Evolutionary conservation across 2,797 vertebrate species (phyloP).

Genomic region (Lithobates pipiens): DNA sequence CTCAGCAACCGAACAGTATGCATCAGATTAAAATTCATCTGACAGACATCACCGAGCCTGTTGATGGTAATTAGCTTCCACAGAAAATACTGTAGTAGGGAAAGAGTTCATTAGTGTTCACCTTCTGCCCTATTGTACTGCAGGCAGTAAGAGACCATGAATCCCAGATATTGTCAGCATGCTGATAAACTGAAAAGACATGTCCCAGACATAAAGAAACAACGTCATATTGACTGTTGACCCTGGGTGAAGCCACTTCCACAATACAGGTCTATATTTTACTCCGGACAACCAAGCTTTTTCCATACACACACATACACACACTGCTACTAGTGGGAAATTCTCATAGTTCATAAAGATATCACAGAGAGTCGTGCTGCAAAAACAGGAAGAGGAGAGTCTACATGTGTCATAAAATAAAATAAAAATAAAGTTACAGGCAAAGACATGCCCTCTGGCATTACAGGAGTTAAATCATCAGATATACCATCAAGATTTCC

Average conservation of each 20-base stretch:
- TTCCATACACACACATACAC: neutral
- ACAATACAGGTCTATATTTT: slow-evolving; percentile 9
- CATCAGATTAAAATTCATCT: neutral
- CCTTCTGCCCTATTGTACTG: slow-evolving; percentile 46
- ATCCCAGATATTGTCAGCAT: slow-evolving; percentile 4
- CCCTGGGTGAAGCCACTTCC: neutral
- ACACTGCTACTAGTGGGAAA: slow-evolving; percentile 2
- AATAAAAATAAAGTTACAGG: slow-evolving; percentile 11
- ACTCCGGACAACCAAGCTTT: neutral
- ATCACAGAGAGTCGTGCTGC: neutral
- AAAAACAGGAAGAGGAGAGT: slow-evolving; percentile 50
- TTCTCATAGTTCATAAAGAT: slow-evolving; percentile 11
- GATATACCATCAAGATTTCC: neutral
- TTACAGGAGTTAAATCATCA: neutral
- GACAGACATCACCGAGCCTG: neutral
- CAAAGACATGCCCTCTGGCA: slow-evolving; percentile 2
- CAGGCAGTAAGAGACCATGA: slow-evolving; percentile 4
- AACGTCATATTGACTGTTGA: neutral
- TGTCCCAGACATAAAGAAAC: neutral
- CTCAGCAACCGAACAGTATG: no score
- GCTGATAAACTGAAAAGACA: neutral
- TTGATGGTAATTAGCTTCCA: neutral
- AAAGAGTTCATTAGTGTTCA: slow-evolving; percentile 34
- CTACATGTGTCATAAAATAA: neutral
- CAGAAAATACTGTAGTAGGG: neutral